Percentiles rank a stretch among this genome's conserved stretches.
Evolutionary conservation across 2,113 vertebrate species (phyloP).

Genomic region (Arizona elegans): DNA sequence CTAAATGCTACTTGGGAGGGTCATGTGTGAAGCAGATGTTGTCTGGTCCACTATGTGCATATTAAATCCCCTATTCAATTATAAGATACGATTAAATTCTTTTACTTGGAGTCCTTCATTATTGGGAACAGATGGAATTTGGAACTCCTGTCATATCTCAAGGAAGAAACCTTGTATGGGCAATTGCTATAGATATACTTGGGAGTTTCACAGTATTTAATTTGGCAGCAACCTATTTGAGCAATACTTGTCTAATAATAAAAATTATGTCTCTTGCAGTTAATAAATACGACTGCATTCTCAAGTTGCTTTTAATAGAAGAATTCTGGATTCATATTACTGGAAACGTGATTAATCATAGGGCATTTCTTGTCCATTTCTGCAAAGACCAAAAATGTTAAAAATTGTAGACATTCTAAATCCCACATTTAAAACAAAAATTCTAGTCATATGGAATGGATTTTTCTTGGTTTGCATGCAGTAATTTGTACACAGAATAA

Average conservation of each 20-base stretch:
- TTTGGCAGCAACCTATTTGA: not conserved
- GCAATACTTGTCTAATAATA: not conserved
- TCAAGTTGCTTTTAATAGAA: slow-evolving; percentile 30
- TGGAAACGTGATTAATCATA: slow-evolving; percentile 38
- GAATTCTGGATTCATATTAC: slow-evolving; percentile 33
- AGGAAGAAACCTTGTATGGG: not conserved
- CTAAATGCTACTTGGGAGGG: not conserved
- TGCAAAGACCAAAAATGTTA: not conserved
- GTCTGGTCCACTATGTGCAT: not conserved
- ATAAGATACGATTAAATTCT: not conserved
- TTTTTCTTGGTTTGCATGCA: not conserved
- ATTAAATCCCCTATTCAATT: not conserved
- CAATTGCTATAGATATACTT: not conserved
- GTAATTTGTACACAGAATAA: not conserved
- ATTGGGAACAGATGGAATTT: not conserved
- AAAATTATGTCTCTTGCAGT: not conserved
- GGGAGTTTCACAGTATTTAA: not conserved
- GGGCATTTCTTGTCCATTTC: not conserved
- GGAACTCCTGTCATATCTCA: not conserved
- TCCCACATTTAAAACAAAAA: not conserved
- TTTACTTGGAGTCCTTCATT: not conserved
- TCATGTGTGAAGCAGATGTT: not conserved
- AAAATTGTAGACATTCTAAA: not conserved
- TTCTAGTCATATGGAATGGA: not conserved
- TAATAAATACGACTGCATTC: not conserved